These are phyloP conservation scores for Phrixothrix hirtus DNA, from an alignment of 2,888 invertebrate genomes.

Conservation along the genomic window DNA sequence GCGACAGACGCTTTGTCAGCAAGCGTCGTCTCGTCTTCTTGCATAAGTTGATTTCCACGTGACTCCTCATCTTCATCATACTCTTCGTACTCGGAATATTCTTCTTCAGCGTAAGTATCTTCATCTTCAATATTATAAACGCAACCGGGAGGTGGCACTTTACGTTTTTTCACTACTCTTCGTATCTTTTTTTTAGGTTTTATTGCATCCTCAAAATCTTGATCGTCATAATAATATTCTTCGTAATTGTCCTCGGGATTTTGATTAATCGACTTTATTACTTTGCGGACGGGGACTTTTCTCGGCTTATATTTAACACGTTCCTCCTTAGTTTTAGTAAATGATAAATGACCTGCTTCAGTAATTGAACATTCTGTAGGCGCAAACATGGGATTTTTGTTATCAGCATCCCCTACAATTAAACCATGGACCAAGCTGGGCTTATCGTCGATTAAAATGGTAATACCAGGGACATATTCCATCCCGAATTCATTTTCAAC, in stretches of 20 bases:
- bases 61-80: slow-evolving; percentile 29
- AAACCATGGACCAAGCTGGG: slow-evolving; percentile 75
- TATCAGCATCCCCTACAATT: slow-evolving; percentile 64
- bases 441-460: slow-evolving; percentile 68
- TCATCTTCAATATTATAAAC: slow-evolving; percentile 27
- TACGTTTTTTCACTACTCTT: slow-evolving; percentile 26
- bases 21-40: slow-evolving; percentile 1
- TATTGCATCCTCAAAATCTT: slow-evolving; percentile 16
- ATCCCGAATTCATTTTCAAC: slow-evolving; percentile 69
- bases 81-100: slow-evolving; percentile 28
- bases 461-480: slow-evolving; percentile 74
- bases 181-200: slow-evolving; percentile 25
- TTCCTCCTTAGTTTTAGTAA: slow-evolving; percentile 51
- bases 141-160: slow-evolving; percentile 33
- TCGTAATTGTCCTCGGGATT: slow-evolving; percentile 24
- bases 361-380: slow-evolving; percentile 71
- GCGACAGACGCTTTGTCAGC: slow-evolving; percentile 4
- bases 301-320: slow-evolving; percentile 47
- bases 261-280: slow-evolving; percentile 29
- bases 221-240: slow-evolving; percentile 33
- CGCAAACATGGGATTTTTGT: slow-evolving; percentile 67
- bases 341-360: slow-evolving; percentile 53
- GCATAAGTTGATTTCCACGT: slow-evolving; percentile 6
- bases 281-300: slow-evolving; percentile 39
- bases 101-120: slow-evolving; percentile 30